phyloP scores from a whole-genome alignment of 2,113 vertebrate genomes.

The Nothocercus nigrocapillus region DNA sequence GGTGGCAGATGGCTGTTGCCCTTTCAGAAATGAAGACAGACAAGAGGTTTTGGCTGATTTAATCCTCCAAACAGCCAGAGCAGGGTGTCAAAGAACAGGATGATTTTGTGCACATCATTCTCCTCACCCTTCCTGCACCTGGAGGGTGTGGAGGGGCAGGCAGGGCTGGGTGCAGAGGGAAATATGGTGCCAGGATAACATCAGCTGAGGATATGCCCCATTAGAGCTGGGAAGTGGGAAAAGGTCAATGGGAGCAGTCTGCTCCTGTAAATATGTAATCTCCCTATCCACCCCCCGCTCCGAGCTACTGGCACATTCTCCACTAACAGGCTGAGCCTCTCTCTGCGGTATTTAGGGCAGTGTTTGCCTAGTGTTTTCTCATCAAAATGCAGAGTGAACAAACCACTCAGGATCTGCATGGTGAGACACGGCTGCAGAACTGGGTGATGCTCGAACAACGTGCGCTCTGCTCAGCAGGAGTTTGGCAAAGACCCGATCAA shows the following conservation, averaged over 20 bases:
- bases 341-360: not conserved
- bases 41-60: not conserved
- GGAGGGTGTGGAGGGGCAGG: not conserved
- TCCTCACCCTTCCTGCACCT: not conserved
- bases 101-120: not conserved
- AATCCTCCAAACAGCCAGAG: not conserved
- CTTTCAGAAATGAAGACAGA: slow-evolving; percentile 12
- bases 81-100: not conserved
- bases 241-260: not conserved
- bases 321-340: not conserved
- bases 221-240: not conserved
- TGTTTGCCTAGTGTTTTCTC: not conserved
- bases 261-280: not conserved
- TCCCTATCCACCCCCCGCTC: not conserved
- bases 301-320: not conserved
- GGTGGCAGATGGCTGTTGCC: not conserved
- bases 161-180: not conserved
- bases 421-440: not conserved
- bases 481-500: not conserved
- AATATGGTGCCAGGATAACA: not conserved
- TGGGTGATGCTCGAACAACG: rapidly evolving
- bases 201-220: not conserved
- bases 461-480: not conserved
- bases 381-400: not conserved
- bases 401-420: not conserved